Conservation (phyloP, 2,797 vertebrate genomes). For the Phoebastria nigripes region DNA sequence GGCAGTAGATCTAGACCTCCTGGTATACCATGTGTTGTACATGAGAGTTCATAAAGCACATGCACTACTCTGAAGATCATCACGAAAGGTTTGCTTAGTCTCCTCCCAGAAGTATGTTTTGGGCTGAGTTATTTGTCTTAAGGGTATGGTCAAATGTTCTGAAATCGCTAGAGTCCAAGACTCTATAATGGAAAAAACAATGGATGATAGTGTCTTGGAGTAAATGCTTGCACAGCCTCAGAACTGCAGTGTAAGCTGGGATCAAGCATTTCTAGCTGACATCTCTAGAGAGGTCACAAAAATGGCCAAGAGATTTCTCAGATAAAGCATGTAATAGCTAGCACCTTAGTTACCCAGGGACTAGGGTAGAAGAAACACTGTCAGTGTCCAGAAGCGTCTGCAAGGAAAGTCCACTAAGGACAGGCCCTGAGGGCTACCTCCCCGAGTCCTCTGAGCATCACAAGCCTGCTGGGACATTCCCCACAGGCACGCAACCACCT, state of each 20-base stretch:
- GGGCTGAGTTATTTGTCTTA: not conserved
- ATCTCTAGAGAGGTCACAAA: not conserved
- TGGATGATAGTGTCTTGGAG: not conserved
- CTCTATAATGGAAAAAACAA: not conserved
- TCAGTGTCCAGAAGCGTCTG: not conserved
- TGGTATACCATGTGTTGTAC: not conserved
- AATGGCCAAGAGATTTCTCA: not conserved
- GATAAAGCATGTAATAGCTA: not conserved
- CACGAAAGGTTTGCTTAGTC: not conserved
- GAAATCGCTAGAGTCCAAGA: not conserved
- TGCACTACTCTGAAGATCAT: not conserved
- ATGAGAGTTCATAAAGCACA: not conserved
- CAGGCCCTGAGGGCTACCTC: not conserved
- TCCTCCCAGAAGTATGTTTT: not conserved
- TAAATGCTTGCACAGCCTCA: not conserved
- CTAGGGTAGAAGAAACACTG: not conserved
- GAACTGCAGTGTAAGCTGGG: not conserved
- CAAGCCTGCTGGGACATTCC: not conserved
- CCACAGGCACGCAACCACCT: accelerated
- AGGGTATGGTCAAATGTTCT: not conserved
- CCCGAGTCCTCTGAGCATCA: accelerated
- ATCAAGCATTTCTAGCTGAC: not conserved
- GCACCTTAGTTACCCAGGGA: not conserved
- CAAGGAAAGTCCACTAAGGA: not conserved
- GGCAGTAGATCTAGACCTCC: not conserved